Conservation (phyloP, 2,113 vertebrate species). For the Pelmatolapia mariae region DNA sequence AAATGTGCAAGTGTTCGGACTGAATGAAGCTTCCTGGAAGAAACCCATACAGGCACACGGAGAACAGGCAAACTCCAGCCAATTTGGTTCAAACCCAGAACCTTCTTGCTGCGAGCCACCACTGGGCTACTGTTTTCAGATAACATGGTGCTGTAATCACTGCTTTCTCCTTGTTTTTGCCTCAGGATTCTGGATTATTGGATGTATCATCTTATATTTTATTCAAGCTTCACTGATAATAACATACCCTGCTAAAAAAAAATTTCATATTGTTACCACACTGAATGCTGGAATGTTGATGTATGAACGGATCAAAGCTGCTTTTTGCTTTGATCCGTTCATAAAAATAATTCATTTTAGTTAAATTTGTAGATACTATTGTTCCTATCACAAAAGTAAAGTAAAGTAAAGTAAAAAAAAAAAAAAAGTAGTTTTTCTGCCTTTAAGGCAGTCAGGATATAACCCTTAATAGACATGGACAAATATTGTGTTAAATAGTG, state of each 20-base stretch:
- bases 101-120: background rate
- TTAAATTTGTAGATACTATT: background rate
- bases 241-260: background rate
- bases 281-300: background rate
- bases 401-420: background rate
- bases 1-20: background rate
- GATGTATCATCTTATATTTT: background rate
- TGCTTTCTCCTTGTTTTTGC: background rate
- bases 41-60: background rate
- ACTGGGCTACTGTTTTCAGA: background rate
- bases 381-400: background rate
- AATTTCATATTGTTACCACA: background rate
- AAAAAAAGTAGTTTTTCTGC: background rate
- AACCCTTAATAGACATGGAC: background rate
- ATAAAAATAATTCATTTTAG: background rate
- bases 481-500: background rate
- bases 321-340: background rate
- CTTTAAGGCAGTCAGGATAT: background rate
- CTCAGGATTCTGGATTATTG: background rate
- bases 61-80: background rate
- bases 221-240: background rate
- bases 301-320: background rate
- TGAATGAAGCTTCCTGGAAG: background rate
- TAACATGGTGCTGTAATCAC: background rate
- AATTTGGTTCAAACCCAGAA: background rate